Base-by-base conservation (phyloP, 2,797 vertebrate genomes). In the Acomys russatus region DNA sequence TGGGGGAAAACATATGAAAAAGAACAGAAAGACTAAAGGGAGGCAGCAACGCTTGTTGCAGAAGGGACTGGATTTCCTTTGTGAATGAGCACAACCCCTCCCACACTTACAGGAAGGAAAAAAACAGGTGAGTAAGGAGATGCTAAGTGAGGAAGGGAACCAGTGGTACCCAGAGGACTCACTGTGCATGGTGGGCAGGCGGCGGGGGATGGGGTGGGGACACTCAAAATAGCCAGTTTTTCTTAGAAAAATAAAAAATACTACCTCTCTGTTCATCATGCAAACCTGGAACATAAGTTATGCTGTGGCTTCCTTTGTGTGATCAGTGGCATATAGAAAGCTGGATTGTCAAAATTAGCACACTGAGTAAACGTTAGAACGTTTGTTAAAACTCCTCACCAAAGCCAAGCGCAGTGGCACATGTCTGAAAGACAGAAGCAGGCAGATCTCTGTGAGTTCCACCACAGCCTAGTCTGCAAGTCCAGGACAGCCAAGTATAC, bases 101-200 rank as follows among this genome's bases (percentile, higher is more conserved):
- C 44, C 33, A 33, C 76, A 74, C 33, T 88, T 35, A 30, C 1
- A 9, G 11, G 12, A 61, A 76, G n/a, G 63, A 4, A 54, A 64
- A 28, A 3, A 6, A 0, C 8, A 4, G 18, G 0, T 51, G 25
- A 17, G 56, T 4, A 59, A 59, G 56, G 56, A 59, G 56, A 18
- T 25, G 11, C 3, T 28, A 38, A 28, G 35, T 25, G 20, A 38
- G 1, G 25, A 38, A 54, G 23, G 51, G 23, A 23, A 5, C 28
- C 12, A 0, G 0, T 9, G 20, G 6, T 10, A 1, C 51, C 9
- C 12, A 2, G 28, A 3, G 23, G 18, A 6, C 6, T 59, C 30
- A 2, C 15, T 56, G 56, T 44, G 44, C 44, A 44, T 44, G 44
- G 44, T 4, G 44, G 44, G 44, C 44, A 3, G 44, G 44, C 4